These are phyloP conservation scores for Siderastrea siderea DNA, from an alignment of 92 coral and sea anemone species.

Conservation along the genomic window DNA sequence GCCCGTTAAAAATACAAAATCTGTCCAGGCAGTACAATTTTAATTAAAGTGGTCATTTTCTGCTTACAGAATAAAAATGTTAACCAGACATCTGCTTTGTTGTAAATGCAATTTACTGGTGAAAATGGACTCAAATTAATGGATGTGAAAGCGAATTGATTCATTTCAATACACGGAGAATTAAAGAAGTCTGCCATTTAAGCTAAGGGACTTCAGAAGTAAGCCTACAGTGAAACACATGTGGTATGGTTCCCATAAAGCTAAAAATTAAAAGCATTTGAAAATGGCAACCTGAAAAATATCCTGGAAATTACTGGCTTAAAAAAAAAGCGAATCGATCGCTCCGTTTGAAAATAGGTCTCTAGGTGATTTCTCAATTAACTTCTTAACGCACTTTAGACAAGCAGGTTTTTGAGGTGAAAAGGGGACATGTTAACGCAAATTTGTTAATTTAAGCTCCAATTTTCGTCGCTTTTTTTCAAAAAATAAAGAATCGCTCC, in stretches of 20 bases:
- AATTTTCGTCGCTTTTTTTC: not conserved
- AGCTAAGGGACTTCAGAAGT: conserved; percentile 7
- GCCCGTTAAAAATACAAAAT: too few relatives aligned
- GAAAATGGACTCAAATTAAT: conserved; percentile 32
- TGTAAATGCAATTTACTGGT: conserved; percentile 29
- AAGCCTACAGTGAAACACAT: conserved; percentile 11
- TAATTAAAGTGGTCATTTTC: too few relatives aligned
- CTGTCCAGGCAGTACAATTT: too few relatives aligned
- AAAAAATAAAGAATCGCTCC: not conserved
- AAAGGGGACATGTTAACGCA: not conserved
- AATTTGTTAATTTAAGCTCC: conserved; percentile 9
- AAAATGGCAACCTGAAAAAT: not conserved
- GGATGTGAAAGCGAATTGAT: conserved; percentile 23
- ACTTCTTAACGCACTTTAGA: conserved; percentile 39
- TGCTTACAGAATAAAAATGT: not conserved
- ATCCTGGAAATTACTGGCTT: not conserved
- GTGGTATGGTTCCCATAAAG: conserved; percentile 29
- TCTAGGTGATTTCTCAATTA: conserved; percentile 42
- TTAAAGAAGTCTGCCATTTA: conserved; percentile 40
- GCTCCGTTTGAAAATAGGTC: conserved; percentile 29
- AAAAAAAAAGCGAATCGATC: not conserved
- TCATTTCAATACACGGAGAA: conserved; percentile 33
- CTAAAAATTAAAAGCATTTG: not conserved
- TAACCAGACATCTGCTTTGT: conserved; percentile 32
- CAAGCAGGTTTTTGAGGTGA: conserved; percentile 18